A percentile compares a stretch with the other conserved stretches of the same genome.
Conservation (phyloP, 2,888 invertebrate species). For the Endotricha flammealis region DNA sequence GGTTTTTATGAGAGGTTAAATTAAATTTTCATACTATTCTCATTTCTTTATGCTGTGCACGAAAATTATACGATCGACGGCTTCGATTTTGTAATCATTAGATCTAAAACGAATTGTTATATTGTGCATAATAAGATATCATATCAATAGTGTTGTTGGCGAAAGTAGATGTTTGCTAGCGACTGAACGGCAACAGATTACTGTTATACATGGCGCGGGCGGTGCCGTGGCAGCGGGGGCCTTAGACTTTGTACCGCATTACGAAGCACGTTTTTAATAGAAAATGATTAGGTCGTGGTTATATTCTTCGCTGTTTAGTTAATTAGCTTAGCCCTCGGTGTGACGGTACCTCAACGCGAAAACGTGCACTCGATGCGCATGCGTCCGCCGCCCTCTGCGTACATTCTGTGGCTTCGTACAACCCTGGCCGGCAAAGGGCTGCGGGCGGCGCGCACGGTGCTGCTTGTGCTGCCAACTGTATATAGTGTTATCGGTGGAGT, state of each 20-base stretch:
- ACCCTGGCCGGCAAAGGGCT: slow-evolving; percentile 6
- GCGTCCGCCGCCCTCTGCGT: background rate
- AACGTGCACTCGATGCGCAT: background rate
- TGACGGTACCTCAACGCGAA: slow-evolving; percentile 2
- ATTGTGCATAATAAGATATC: slow-evolving; percentile 57
- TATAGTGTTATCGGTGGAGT: slow-evolving; percentile 53
- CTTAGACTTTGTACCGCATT: no score
- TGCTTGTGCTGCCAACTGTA: slow-evolving; percentile 37
- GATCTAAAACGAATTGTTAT: slow-evolving; percentile 61
- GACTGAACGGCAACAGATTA: slow-evolving; percentile 22
- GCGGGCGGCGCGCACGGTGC: slow-evolving; percentile 7
- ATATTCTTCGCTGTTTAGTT: background rate
- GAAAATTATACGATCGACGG: slow-evolving; percentile 57
- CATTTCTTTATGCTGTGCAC: slow-evolving; percentile 71
- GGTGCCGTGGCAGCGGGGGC: slow-evolving; percentile 8
- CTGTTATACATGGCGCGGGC: slow-evolving; percentile 20
- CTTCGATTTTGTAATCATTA: slow-evolving; percentile 56
- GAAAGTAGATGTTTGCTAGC: slow-evolving; percentile 30
- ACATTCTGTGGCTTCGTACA: no score
- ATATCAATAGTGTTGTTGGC: slow-evolving; percentile 53
- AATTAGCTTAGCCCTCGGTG: background rate
- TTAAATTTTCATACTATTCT: slow-evolving; percentile 59
- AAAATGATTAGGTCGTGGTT: no score
- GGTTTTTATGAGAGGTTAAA: slow-evolving; percentile 70
- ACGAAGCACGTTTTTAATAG: no score